Evolutionary conservation across 2,797 vertebrate species (phyloP), one percentile per base, ranked within the genome.

Genomic region (Pygocentrus nattereri): DNA sequence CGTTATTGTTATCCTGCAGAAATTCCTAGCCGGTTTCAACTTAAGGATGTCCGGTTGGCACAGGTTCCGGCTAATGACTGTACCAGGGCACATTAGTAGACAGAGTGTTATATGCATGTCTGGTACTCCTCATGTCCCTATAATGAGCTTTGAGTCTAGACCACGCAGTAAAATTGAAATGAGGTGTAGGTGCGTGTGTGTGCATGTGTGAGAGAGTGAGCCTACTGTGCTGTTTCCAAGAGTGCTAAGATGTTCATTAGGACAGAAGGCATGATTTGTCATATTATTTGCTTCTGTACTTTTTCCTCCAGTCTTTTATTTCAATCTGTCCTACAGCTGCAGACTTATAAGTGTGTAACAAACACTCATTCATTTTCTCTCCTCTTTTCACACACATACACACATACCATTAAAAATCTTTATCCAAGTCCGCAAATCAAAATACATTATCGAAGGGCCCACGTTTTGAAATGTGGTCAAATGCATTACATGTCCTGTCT

Each of bases 111-210:
- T 25, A 56, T 38, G 11, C 30, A 50, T 72, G 71, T 76, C 56
- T 84, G 52, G 16, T 41, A 64, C 25, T 30, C 70, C 23, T 47
- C 30, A 38, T 72, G 56, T 71, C 64, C 74, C 59, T 77, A 62
- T 86, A 86, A 86, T 80, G 80, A 86, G 76, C 68, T 76, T 62
- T 30, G 67, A 62, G 73, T 81, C 67, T 82, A 64, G 76, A 79
- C 70, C 64, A 58, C 74, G 27, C 2, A 59, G 41, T 54, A 62
- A 38, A 44, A 5, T 50, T 38, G 15, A 61, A 18, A 18, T 19
- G 49, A 58, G 52, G 50, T 78, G 67, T 65, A 27, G 69, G 67
- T 80, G 67, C 70, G 65, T 30, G 70, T 75, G 30, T 30, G 67
- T 72, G 25, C 47, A 15, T 41, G 44, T 50, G 8, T 50, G 8